Evolutionary conservation across 2,113 vertebrate genomes (phyloP).

Genomic region (Planiliza haematocheilus): DNA sequence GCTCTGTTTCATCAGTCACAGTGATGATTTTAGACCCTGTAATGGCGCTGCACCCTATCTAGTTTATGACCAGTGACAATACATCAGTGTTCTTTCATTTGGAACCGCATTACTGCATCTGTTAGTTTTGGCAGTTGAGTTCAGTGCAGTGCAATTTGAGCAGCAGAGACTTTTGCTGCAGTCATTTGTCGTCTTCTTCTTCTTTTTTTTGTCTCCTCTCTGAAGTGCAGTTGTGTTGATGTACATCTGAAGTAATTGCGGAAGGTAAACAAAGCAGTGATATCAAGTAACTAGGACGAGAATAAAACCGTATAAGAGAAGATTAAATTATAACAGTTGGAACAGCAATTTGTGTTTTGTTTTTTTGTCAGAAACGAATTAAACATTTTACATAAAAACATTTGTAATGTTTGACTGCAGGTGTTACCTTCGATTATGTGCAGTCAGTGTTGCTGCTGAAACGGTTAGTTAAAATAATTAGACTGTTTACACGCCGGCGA

Average conservation of each 20-base stretch:
- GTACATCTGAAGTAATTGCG: constrained; percentile 35
- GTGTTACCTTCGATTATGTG: background rate
- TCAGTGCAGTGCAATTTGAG: constrained; percentile 79
- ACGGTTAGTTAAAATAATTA: background rate
- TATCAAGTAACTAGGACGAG: constrained; percentile 1
- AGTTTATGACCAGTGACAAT: constrained; percentile 80
- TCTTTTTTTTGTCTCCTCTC: constrained; percentile 28
- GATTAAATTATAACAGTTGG: background rate
- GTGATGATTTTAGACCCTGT: constrained; percentile 78
- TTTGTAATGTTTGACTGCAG: background rate
- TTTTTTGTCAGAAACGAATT: background rate
- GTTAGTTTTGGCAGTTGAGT: constrained; percentile 77
- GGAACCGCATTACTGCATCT: constrained; percentile 80
- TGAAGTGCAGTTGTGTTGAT: constrained; percentile 46
- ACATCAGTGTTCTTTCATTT: constrained; percentile 79
- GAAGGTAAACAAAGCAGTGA: constrained; percentile 22
- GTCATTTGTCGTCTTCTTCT: constrained; percentile 81
- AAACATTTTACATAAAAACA: background rate
- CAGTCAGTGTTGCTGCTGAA: background rate
- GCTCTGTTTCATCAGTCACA: constrained; percentile 79
- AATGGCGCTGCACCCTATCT: constrained; percentile 77
- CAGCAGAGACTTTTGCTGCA: constrained; percentile 79
- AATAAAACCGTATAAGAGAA: background rate
- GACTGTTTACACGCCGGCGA: background rate
- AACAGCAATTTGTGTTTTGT: background rate